Base-by-base conservation (phyloP, 1,140 invertebrate genomes). In the Neoseiulus cucumeris region DNA sequence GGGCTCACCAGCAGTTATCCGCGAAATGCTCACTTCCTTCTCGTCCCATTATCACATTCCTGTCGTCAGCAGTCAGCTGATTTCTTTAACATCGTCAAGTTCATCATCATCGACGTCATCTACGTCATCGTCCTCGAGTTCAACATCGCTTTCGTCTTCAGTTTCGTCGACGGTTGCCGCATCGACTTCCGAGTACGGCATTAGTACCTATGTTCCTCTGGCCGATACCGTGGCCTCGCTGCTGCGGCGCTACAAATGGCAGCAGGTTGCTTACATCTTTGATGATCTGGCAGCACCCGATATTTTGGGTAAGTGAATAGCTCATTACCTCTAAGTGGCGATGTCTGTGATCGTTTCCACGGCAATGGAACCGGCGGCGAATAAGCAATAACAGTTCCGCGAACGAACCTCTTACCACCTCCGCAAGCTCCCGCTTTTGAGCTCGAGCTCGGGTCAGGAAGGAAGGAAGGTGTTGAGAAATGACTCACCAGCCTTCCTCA, bases 231-330 rank as follows among this genome's bases (percentile, higher is more conserved):
- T 59, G 17, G 14, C 51, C n/a, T 25, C 51, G 14, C 51, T 59
- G 14, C 22, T 59, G 22, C 25, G 51, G 33, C 51, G 51, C 22
- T 59, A 59, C 51, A 59, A 59, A 59, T 59, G 51, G 51, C 51
- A 59, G 22, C 51, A 59, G 51, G 51, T 59, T 17, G 51, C 51
- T 2, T 59, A 59, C 51, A 59, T 59, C 22, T 33, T 29, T 20
- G 51, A 59, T 9, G 51, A 59, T 59, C 12, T 33, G 22, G 51
- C 51, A 17, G 17, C 51, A 29, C 51, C 51, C 1, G 51, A 59
- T 59, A 59, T 59, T 59, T 25, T 59, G 33, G 51, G 51, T 59
- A 25, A 59, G 51, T 47, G 45, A 28, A 47, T 7, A 39, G 33
- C 33, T 39, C 33, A 39, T 39, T 9, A 9, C 4, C 33, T 39